Conservation (phyloP, 2,888 invertebrate genomes). For the Apamea anceps region DNA sequence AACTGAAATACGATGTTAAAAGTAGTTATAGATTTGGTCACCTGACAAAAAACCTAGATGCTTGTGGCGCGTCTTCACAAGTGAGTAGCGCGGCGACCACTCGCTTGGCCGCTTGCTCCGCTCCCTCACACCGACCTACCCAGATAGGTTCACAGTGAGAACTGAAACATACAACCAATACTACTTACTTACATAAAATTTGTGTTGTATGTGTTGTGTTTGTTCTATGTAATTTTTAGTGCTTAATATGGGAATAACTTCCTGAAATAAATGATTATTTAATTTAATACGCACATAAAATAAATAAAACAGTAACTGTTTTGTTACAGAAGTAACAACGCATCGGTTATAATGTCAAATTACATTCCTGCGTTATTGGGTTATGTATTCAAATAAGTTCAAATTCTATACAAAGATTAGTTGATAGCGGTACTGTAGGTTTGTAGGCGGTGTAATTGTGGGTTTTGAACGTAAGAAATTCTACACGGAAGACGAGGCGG, state of each 20-base stretch:
- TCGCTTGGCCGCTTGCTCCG: slow-evolving; percentile 73
- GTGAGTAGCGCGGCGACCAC: slow-evolving; percentile 75
- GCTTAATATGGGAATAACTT: no score
- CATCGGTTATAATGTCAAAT: neutral
- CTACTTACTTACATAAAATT: no score
- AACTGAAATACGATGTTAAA: neutral
- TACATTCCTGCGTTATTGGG: neutral
- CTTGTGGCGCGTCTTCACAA: slow-evolving; percentile 50
- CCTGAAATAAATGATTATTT: no score
- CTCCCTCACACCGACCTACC: slow-evolving; percentile 78
- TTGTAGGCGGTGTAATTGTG: no score
- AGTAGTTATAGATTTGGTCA: slow-evolving; percentile 40
- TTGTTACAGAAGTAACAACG: neutral
- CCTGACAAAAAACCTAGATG: slow-evolving; percentile 74
- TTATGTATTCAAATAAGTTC: neutral
- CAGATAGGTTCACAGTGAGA: slow-evolving; percentile 80
- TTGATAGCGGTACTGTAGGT: neutral
- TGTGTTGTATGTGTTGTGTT: no score
- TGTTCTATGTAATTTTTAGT: no score
- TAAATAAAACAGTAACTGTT: neutral
- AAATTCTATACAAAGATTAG: neutral
- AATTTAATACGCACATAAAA: neutral
- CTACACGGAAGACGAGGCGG: no score
- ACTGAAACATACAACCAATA: slow-evolving; percentile 68
- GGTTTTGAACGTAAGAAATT: no score